phyloP scores from a whole-genome alignment of 2,113 vertebrate species.

The Amazona guildingii region DNA sequence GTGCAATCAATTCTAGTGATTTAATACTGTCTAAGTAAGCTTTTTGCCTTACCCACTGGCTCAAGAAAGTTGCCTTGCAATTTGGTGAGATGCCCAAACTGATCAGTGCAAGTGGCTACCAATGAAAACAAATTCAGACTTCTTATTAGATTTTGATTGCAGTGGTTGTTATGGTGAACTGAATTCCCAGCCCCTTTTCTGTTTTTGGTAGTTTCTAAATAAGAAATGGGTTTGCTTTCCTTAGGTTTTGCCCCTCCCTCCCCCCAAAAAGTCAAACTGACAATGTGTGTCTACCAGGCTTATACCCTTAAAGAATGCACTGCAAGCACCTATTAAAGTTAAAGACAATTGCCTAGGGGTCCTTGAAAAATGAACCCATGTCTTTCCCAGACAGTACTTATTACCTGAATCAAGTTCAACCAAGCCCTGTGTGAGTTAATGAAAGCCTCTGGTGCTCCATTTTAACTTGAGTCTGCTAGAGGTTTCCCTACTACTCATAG shows the following conservation, averaged over 20 bases:
- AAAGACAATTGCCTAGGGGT: background rate
- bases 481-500: background rate
- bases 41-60: slow-evolving; percentile 6
- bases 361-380: background rate
- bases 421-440: background rate
- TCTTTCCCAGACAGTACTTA: background rate
- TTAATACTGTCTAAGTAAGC: slow-evolving; percentile 12
- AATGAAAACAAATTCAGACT: background rate
- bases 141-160: slow-evolving; percentile 15
- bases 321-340: background rate
- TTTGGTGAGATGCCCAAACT: background rate
- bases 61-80: background rate
- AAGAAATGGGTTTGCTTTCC: background rate
- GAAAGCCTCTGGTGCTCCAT: background rate
- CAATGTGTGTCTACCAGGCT: background rate
- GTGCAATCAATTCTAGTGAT: slow-evolving; percentile 20
- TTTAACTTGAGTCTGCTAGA: background rate
- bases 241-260: accelerated
- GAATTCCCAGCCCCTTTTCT: background rate
- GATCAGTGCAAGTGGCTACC: background rate
- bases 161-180: slow-evolving; percentile 2
- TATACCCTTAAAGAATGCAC: background rate
- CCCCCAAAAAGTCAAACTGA: background rate
- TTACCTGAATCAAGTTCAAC: background rate
- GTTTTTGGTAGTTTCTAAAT: background rate